These are phyloP conservation scores for Phoenicopterus ruber DNA, from an alignment of 2,113 vertebrate species.

Conservation along the genomic window DNA sequence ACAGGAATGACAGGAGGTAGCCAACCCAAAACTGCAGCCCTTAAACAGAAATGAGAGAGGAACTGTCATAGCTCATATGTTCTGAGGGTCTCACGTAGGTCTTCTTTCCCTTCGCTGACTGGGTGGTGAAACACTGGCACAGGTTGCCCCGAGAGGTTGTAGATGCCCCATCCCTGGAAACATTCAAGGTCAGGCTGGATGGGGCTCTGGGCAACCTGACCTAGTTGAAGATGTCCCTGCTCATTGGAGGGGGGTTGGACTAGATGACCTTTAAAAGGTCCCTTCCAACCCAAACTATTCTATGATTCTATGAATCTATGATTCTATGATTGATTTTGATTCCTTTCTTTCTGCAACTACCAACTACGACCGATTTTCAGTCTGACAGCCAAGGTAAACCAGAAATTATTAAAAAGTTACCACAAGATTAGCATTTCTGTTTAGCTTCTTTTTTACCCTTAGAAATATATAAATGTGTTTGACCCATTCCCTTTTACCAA, in stretches of 20 bases:
- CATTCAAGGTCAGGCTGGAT: no score
- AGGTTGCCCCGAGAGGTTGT: no score
- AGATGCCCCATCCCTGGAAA: no score
- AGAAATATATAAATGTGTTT: background rate
- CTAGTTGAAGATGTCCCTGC: no score
- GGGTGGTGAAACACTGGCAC: no score
- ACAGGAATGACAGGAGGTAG: background rate
- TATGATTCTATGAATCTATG: no score
- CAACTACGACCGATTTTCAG: background rate
- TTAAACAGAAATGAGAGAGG: background rate
- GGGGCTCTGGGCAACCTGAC: no score
- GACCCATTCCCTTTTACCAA: background rate
- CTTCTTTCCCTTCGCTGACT: background rate
- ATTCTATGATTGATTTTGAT: no score
- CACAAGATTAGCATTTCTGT: background rate
- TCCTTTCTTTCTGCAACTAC: background rate
- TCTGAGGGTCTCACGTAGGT: background rate
- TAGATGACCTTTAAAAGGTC: no score
- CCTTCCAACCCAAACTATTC: no score
- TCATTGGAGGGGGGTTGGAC: no score
- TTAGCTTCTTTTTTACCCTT: background rate
- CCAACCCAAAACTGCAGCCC: background rate
- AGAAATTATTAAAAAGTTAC: background rate
- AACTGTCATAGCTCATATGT: background rate
- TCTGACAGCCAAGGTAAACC: background rate